Evolutionary conservation across 92 coral and sea anemone species (phyloP), one percentile per base, ranked within the genome.

Genomic region (Galaxea fascicularis): DNA sequence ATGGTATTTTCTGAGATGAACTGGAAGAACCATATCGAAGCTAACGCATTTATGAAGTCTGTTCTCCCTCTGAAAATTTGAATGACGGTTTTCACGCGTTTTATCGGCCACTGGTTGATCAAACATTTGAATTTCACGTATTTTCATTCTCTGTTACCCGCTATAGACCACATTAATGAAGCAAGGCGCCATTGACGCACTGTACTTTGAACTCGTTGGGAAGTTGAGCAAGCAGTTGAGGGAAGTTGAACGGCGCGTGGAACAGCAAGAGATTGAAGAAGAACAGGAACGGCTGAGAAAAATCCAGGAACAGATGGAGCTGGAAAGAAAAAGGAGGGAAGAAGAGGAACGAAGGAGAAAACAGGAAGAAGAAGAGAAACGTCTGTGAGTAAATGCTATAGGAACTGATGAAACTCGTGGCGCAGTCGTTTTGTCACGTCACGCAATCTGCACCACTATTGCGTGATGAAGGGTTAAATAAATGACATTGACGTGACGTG

Each of bases 261-360:
- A 88, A 63, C 92, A 94, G 54, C 99, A 96, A 88, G 94, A 93
- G 79, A 69, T 94, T 84, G 95, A 94, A 10, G 99, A 96, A 54
- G 99, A 96, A 71, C 91, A 94, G 60, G 99, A 96, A 68, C 82
- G 98, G 27, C 90, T 96, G 44, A 82, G 98, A 20, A 96, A 96
- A 88, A 96, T 96, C 67, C 92, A 89, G 78, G 99, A 96, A 63
- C 98, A 96, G 65, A 96, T 96, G 99, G 99, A 96, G 73, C 79
- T 89, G 86, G 99, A 96, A 63, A 83, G 98, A 73, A 94, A 91
- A 82, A 92, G 82, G 63, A 77, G 99, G 51, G 99, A 96, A 87
- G 98, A 96, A 73, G 99, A 96, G 31, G 99, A 96, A 79, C 87
- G 99, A 53, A 95, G 86, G 66, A 86, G 99, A 45, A 94, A 76